Evolutionary conservation across 2,113 vertebrate genomes (phyloP).

Genomic region (Nothoprocta perdicaria): DNA sequence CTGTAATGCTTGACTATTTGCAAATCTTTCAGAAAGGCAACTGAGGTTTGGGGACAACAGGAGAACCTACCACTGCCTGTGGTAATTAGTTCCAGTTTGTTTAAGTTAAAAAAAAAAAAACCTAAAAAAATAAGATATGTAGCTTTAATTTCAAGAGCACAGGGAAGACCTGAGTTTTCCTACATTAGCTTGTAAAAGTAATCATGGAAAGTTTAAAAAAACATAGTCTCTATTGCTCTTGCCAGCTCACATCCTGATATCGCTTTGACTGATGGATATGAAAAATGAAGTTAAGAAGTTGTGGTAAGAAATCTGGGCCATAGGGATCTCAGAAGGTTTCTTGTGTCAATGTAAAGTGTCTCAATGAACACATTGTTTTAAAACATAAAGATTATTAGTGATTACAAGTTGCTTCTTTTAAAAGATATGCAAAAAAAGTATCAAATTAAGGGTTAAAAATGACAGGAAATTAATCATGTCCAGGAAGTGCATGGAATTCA

Average conservation of each 20-base stretch:
- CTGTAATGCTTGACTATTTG: slow-evolving; percentile 15
- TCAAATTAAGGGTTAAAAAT: neutral
- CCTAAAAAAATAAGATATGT: neutral
- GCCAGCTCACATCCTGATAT: neutral
- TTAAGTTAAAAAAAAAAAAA: neutral
- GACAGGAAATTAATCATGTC: neutral
- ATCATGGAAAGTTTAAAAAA: neutral
- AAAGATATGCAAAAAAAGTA: neutral
- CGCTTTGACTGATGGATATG: neutral
- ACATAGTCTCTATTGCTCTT: neutral
- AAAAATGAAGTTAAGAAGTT: neutral
- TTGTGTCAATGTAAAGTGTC: neutral
- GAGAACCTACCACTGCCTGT: neutral
- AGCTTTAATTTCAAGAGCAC: neutral
- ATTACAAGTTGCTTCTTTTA: neutral
- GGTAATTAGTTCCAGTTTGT: neutral
- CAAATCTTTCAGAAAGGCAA: neutral
- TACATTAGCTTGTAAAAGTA: neutral
- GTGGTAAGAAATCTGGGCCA: neutral
- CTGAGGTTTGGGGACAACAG: neutral
- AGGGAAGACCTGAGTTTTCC: neutral
- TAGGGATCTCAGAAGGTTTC: neutral
- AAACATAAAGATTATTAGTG: neutral
- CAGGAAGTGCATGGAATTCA: neutral
- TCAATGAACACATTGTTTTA: neutral